Conservation (phyloP, 2,113 vertebrate species). For the Eurypyga helias region DNA sequence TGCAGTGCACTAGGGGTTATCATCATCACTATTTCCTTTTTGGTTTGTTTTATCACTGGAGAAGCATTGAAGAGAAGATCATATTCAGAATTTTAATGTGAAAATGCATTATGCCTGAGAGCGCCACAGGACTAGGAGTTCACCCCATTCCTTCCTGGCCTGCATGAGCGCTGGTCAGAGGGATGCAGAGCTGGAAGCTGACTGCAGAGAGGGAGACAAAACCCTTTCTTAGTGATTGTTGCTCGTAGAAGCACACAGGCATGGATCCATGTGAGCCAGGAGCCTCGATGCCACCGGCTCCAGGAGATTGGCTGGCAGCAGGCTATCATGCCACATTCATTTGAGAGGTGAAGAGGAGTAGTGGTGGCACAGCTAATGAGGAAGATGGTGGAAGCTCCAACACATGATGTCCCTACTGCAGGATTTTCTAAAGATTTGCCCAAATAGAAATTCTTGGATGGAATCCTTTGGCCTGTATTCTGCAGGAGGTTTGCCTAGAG, state of each 20-base stretch:
- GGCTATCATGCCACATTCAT: rapidly evolving
- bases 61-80: not conserved
- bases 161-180: too few species aligned
- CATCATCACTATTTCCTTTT: not conserved
- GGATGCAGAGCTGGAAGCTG: not conserved
- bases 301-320: not conserved
- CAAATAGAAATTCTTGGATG: not conserved
- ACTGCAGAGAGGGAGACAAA: not conserved
- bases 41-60: not conserved
- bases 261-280: not conserved
- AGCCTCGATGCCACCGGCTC: not conserved
- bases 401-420: not conserved
- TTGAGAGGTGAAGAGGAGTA: not conserved
- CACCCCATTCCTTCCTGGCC: not conserved
- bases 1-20: not conserved
- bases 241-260: not conserved
- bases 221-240: not conserved
- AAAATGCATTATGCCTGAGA: not conserved
- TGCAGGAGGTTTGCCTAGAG: not conserved
- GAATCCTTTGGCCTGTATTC: not conserved
- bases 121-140: not conserved
- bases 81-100: not conserved
- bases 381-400: not conserved
- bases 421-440: not conserved
- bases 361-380: not conserved